Conservation (phyloP, 2,797 vertebrate genomes). For the Hippoglossus hippoglossus region DNA sequence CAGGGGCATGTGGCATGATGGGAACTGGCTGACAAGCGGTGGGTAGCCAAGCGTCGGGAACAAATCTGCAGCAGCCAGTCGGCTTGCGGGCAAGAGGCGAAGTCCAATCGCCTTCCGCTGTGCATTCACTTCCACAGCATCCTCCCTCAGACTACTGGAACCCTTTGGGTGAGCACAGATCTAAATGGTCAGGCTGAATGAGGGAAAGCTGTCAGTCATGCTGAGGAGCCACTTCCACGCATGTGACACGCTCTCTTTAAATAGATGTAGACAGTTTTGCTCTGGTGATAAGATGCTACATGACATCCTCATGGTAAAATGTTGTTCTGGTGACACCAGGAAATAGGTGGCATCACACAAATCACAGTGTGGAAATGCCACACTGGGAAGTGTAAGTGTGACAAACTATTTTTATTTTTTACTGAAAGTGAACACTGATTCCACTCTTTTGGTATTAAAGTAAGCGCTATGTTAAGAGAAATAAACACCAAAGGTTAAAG, state of each 20-base stretch:
- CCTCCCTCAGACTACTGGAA: slow-evolving; percentile 6
- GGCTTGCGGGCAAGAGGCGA: slow-evolving; percentile 5
- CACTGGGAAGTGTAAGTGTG: slow-evolving; percentile 4
- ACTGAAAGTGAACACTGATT: not conserved
- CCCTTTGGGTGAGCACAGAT: slow-evolving; percentile 14
- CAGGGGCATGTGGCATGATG: slow-evolving; percentile 44
- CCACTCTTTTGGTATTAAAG: not conserved
- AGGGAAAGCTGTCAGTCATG: slow-evolving; percentile 45
- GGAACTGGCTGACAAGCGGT: slow-evolving; percentile 51
- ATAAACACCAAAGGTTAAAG: slow-evolving; percentile 41
- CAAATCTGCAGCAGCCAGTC: slow-evolving; percentile 39
- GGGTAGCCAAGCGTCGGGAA: slow-evolving; percentile 48
- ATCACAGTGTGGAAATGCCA: slow-evolving; percentile 35
- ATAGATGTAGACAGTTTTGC: slow-evolving; percentile 34
- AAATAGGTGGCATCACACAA: slow-evolving; percentile 41
- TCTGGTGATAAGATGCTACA: slow-evolving; percentile 27
- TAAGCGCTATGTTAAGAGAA: not conserved
- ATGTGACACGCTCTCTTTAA: slow-evolving; percentile 37
- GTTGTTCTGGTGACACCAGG: slow-evolving; percentile 14
- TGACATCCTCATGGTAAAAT: slow-evolving; percentile 27
- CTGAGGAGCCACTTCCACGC: slow-evolving; percentile 41
- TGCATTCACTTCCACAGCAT: slow-evolving; percentile 31
- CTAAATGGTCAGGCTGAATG: slow-evolving; percentile 31
- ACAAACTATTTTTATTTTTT: not conserved
- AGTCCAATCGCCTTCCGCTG: slow-evolving; percentile 39